Conservation (phyloP, 2,797 vertebrate species). For the Lateolabrax maculatus region DNA sequence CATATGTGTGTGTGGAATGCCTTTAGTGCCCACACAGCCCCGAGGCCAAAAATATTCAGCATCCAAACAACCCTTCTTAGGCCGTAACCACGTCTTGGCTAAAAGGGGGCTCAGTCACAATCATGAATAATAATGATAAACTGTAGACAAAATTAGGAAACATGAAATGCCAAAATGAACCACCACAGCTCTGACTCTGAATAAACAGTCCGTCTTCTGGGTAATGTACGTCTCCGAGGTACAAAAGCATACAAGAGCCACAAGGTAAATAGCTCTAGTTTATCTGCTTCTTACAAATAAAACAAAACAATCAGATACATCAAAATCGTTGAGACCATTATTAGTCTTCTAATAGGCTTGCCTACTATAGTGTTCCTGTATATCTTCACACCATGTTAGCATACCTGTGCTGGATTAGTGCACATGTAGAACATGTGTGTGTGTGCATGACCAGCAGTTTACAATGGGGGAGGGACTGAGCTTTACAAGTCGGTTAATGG, state of each 20-base stretch:
- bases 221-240: conserved; percentile 5
- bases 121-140: conserved; percentile 51
- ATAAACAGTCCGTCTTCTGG: conserved; percentile 10
- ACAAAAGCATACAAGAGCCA: background rate
- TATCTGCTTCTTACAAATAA: conserved; percentile 9
- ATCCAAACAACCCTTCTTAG: conserved; percentile 44
- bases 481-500: conserved; percentile 66
- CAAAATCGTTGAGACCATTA: background rate
- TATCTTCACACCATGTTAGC: background rate
- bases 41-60: conserved; percentile 37
- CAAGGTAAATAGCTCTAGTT: background rate
- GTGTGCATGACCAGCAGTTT: conserved; percentile 52
- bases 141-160: conserved; percentile 22
- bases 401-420: background rate
- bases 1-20: conserved; percentile 3
- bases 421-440: background rate
- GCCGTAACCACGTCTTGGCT: conserved; percentile 29
- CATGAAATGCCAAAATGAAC: conserved; percentile 19
- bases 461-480: conserved; percentile 38
- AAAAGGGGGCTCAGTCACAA: conserved; percentile 21
- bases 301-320: background rate
- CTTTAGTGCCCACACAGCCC: conserved; percentile 42
- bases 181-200: conserved; percentile 18
- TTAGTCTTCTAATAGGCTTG: background rate
- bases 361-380: background rate